Evolutionary conservation across 2,888 invertebrate species (phyloP), one percentile per base, ranked within the genome.

Genomic region (Heliconius erato): DNA sequence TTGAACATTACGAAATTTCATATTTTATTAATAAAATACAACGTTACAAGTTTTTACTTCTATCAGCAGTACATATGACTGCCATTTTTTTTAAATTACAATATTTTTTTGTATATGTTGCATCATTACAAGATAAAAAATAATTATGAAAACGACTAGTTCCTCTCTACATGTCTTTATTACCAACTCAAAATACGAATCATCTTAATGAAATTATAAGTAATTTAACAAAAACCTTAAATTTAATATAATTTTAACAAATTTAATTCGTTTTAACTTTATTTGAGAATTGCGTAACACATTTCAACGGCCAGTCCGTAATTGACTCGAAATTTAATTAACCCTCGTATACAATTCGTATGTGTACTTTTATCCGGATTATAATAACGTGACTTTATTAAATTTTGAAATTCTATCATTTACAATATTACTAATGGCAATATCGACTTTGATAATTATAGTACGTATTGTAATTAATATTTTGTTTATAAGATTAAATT

Each of bases 291-390:
- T 80, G 80, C 68, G 80, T 80, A 76, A 74, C 80, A 80, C 74
- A 76, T 80, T 80, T 80, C 67, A 80, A 80, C 80, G 74, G 80
- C 68, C 74, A 74, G 80, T 72, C 63, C 67, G 80, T 81, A 77
- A 81, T 81, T 81, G 81, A 77, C 68, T 81, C 71, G 63, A 81
- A 81, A 81, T 81, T 81, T 77, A 77, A 81, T 81, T 81, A 77
- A 77, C 77, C 69, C 71, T 67, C 68, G 32, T 32, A 69, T 71
- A 81, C 69, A 81, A 69, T 81, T 77, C 81, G 69, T 77, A 74
- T 77, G 77, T 59, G 59, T 69, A 77, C 69, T 77, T 71, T 63
- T 76, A 67, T 67, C 65, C 77, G 65, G 65, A 63, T 67, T 77
- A 77, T 44, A 63, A 77, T 63, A 76, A 76, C 54, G 59, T 59